Conservation (phyloP, 2,113 vertebrate species). For the Excalfactoria chinensis region DNA sequence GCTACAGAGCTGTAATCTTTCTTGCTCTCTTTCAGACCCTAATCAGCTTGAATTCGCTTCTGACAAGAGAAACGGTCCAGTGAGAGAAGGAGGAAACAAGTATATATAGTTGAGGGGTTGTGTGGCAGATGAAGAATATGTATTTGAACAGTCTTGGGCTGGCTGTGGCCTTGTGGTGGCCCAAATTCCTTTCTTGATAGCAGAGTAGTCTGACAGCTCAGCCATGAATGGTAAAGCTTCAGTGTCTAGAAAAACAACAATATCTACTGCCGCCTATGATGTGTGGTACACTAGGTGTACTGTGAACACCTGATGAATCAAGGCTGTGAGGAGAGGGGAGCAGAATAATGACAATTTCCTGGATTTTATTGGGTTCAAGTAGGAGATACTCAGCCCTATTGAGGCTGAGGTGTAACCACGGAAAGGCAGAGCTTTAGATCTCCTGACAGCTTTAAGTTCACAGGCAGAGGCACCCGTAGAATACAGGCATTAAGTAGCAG, state of each 20-base stretch:
- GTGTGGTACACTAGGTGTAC: not conserved
- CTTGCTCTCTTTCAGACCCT: not conserved
- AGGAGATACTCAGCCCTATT: not conserved
- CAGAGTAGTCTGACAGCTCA: not conserved
- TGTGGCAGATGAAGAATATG: not conserved
- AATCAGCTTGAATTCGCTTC: not conserved
- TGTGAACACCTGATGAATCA: not conserved
- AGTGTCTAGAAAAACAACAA: not conserved
- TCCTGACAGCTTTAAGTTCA: not conserved
- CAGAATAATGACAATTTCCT: accelerated
- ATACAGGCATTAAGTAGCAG: not conserved
- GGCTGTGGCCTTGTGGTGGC: not conserved
- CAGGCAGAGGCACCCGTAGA: not conserved
- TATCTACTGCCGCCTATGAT: not conserved
- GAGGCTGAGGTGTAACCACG: not conserved
- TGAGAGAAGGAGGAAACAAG: not conserved
- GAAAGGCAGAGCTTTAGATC: not conserved
- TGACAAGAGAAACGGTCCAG: not conserved
- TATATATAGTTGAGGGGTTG: not conserved
- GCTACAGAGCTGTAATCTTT: not conserved
- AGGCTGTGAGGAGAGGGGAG: not conserved
- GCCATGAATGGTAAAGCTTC: not conserved
- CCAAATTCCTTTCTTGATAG: not conserved
- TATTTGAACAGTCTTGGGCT: not conserved
- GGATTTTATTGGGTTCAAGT: not conserved